phyloP scores from a whole-genome alignment of 2,888 invertebrate species.

The Nowickia ferox region DNA sequence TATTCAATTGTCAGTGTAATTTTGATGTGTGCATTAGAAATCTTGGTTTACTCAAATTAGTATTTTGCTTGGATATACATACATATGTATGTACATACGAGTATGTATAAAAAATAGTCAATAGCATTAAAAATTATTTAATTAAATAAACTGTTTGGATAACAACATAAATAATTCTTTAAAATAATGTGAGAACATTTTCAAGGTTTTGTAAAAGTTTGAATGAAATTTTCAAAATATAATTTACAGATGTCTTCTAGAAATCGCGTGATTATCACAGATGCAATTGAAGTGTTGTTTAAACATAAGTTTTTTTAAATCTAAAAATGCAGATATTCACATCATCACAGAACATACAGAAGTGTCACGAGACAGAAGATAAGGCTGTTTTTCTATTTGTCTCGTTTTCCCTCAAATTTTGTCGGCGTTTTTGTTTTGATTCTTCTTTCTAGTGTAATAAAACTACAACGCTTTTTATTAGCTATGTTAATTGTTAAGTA shows the following conservation, averaged over 20 bases:
- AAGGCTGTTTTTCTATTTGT: too few relatives aligned
- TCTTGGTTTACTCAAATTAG: constrained; percentile 2
- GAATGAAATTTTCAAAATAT: not conserved
- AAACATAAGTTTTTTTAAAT: too few relatives aligned
- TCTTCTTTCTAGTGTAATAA: too few relatives aligned
- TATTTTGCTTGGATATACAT: not conserved
- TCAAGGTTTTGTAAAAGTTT: constrained; percentile 32
- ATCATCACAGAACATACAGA: too few relatives aligned
- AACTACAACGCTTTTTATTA: too few relatives aligned
- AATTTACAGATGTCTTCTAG: not conserved
- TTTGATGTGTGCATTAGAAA: not conserved
- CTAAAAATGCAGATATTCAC: too few relatives aligned
- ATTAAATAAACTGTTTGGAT: constrained; percentile 34
- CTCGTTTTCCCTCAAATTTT: too few relatives aligned
- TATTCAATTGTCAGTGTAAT: not conserved
- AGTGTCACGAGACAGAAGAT: too few relatives aligned
- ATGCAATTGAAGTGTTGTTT: too few relatives aligned
- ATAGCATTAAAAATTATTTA: constrained; percentile 33
- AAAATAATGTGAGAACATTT: constrained; percentile 33
- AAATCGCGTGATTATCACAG: too few relatives aligned
- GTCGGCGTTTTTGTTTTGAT: too few relatives aligned
- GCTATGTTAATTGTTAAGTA: too few relatives aligned
- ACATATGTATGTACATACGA: not conserved
- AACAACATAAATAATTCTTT: not conserved
- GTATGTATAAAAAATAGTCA: constrained; percentile 17